Evolutionary conservation across 2,113 vertebrate genomes (phyloP).

Genomic region (Pomatostomus ruficeps): DNA sequence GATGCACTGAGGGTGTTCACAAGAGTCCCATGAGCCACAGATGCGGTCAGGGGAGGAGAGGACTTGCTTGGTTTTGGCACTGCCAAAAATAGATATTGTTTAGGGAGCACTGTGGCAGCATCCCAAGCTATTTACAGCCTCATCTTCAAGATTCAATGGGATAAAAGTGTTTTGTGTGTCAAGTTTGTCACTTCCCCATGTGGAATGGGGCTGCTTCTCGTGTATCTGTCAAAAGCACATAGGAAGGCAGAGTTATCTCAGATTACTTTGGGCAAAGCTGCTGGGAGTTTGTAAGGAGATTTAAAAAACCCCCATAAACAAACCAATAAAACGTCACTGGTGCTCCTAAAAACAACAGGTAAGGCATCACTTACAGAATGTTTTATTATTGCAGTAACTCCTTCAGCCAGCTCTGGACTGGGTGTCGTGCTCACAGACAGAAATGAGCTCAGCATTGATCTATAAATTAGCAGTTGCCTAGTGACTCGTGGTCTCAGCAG

Average conservation of each 20-base stretch:
- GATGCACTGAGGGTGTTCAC: background rate
- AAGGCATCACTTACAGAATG: background rate
- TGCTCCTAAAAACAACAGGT: background rate
- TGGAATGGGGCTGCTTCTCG: background rate
- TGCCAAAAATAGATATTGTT: background rate
- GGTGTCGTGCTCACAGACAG: background rate
- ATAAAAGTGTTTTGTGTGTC: background rate
- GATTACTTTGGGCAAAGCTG: background rate
- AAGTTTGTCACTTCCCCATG: background rate
- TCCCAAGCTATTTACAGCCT: background rate
- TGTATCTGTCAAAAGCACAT: background rate
- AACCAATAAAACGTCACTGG: background rate
- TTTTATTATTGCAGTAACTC: background rate
- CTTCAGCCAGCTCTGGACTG: background rate
- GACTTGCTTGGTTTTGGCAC: background rate
- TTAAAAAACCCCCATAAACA: background rate
- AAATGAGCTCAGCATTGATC: slow-evolving; percentile 44
- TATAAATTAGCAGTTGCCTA: slow-evolving; percentile 50
- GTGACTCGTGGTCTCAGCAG: slow-evolving; percentile 38
- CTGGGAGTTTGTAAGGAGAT: background rate
- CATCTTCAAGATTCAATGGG: background rate
- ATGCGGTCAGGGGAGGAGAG: background rate
- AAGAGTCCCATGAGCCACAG: background rate
- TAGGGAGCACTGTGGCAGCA: background rate
- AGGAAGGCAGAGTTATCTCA: background rate